phyloP scores from a whole-genome alignment of 64 coral and sea anemone species.

The Porites lutea region DNA sequence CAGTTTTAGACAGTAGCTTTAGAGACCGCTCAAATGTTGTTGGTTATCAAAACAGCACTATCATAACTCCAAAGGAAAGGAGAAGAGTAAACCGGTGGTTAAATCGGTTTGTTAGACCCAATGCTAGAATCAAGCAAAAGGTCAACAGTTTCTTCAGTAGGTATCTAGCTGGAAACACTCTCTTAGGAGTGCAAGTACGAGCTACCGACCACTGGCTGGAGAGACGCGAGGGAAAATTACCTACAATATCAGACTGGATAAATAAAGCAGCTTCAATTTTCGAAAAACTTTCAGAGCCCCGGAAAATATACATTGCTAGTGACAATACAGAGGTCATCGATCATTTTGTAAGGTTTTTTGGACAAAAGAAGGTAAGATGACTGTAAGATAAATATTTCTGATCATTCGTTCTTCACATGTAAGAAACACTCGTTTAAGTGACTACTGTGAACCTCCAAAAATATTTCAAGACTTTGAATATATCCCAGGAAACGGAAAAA shows the following conservation, averaged over 20 bases:
- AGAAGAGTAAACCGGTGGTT: slow-evolving; percentile 50
- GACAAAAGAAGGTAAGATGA: slow-evolving; percentile 25
- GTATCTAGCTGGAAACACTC: slow-evolving; percentile 19
- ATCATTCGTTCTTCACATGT: too few species aligned
- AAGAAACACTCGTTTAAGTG: too few species aligned
- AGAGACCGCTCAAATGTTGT: background rate
- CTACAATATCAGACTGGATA: slow-evolving; percentile 41
- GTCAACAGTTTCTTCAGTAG: slow-evolving; percentile 53
- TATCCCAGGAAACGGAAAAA: too few species aligned
- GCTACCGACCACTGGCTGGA: slow-evolving; percentile 72
- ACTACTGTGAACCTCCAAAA: too few species aligned
- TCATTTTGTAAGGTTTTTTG: slow-evolving; percentile 72
- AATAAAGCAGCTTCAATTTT: slow-evolving; percentile 45
- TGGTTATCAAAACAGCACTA: background rate
- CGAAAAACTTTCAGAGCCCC: slow-evolving; percentile 45
- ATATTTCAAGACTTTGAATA: too few species aligned
- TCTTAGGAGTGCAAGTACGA: slow-evolving; percentile 81
- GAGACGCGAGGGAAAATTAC: slow-evolving; percentile 34
- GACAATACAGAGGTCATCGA: slow-evolving; percentile 74
- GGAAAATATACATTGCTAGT: slow-evolving; percentile 82
- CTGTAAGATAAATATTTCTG: too few species aligned
- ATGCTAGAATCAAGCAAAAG: background rate
- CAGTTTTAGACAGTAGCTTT: background rate
- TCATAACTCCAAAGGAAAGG: slow-evolving; percentile 54
- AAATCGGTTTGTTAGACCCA: slow-evolving; percentile 34